A percentile compares a stretch with the other conserved stretches of the same genome.
Conservation (phyloP, 2,113 vertebrate species). For the Xyrauchen texanus region DNA sequence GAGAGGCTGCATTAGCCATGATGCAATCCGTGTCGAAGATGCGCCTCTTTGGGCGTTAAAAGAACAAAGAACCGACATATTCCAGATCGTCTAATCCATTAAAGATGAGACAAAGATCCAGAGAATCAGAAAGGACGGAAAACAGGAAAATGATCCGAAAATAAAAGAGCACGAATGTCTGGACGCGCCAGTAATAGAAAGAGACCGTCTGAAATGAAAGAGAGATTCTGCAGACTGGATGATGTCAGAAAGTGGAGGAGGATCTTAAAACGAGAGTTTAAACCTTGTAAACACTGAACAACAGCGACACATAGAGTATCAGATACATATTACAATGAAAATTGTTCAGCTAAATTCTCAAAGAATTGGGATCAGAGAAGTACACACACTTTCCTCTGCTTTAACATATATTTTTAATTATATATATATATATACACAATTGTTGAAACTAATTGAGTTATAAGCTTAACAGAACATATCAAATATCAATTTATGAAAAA, state of each 20-base stretch:
- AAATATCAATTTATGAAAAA: no score
- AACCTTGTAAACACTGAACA: conserved; percentile 66
- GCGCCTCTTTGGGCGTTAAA: neutral
- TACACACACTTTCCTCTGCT: no score
- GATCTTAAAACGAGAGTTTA: neutral
- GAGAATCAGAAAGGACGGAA: no score
- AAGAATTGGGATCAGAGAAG: neutral
- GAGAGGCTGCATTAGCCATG: conserved; percentile 15
- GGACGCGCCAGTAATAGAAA: neutral
- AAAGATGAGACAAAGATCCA: neutral
- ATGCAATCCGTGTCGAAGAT: neutral
- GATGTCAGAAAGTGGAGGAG: conserved; percentile 27
- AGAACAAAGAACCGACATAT: neutral
- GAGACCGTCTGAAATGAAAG: neutral
- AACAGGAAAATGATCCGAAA: neutral
- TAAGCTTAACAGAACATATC: no score
- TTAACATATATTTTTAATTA: no score
- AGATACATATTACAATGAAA: conserved; percentile 72
- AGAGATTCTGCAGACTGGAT: conserved; percentile 2
- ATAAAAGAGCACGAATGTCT: neutral
- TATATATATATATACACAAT: no score
- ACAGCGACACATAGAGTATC: conserved; percentile 87
- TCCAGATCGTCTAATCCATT: neutral
- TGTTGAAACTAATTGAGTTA: no score
- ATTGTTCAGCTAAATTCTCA: no score